Evolutionary conservation across 2,797 vertebrate species (phyloP).

Genomic region (Benthosema pterotum): DNA sequence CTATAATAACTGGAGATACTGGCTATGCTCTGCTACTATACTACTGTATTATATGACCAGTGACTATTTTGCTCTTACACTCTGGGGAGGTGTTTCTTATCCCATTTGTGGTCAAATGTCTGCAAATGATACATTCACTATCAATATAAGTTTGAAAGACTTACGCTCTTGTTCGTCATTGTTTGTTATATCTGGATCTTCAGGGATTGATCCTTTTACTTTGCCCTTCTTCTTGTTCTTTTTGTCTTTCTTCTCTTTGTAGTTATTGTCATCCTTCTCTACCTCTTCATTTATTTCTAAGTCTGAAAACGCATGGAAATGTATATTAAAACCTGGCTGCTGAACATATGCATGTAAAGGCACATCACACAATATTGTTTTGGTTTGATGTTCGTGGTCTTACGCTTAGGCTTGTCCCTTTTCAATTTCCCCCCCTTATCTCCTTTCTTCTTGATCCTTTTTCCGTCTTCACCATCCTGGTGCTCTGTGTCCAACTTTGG

Average conservation of each 20-base stretch:
- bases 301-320: slow-evolving; percentile 46
- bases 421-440: slow-evolving; percentile 29
- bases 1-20: not conserved
- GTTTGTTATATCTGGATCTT: slow-evolving; percentile 50
- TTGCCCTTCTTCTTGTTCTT: slow-evolving; percentile 65
- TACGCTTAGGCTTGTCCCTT: slow-evolving; percentile 69
- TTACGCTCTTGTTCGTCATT: slow-evolving; percentile 59
- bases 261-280: slow-evolving; percentile 51
- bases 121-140: not conserved
- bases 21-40: too few species aligned
- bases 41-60: too few species aligned
- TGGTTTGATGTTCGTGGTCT: slow-evolving; percentile 17
- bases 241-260: slow-evolving; percentile 61
- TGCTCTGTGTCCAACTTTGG: slow-evolving; percentile 30
- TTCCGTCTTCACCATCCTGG: slow-evolving; percentile 38
- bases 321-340: not conserved
- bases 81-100: too few species aligned
- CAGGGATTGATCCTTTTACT: slow-evolving; percentile 42
- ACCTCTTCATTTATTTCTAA: slow-evolving; percentile 46
- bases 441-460: slow-evolving; percentile 65
- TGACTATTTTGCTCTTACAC: too few species aligned
- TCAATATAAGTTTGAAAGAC: slow-evolving; percentile 41
- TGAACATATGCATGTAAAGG: not conserved
- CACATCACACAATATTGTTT: not conserved
- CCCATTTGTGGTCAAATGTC: too few species aligned